These are phyloP conservation scores for Tupaia tana DNA, from an alignment of 2,113 vertebrate species.

Conservation along the genomic window DNA sequence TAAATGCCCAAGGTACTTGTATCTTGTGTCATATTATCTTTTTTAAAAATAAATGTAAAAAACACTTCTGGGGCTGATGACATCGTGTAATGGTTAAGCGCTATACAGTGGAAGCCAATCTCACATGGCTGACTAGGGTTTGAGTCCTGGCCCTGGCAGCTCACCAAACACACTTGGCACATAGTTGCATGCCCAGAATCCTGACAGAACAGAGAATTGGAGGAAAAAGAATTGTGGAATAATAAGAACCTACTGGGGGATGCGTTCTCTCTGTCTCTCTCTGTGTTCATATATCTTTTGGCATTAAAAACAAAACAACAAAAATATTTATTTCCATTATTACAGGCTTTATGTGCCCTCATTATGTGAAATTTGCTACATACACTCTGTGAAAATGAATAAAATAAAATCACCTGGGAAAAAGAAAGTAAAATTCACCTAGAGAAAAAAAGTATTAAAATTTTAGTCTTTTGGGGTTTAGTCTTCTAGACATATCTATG, in stretches of 20 bases:
- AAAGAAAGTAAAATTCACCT: neutral
- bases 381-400: neutral
- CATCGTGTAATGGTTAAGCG: too few relatives aligned
- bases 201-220: too few relatives aligned
- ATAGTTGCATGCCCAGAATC: too few relatives aligned
- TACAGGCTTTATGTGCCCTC: neutral
- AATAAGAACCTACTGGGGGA: too few relatives aligned
- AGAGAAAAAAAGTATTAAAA: constrained; percentile 20
- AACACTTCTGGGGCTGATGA: neutral
- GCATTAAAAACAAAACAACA: too few relatives aligned
- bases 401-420: constrained; percentile 8
- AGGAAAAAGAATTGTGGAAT: too few relatives aligned
- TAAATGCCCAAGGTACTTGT: constrained; percentile 13
- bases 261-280: too few relatives aligned
- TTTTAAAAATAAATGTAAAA: constrained; percentile 8
- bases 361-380: neutral
- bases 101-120: too few relatives aligned
- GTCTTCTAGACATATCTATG: neutral
- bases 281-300: too few relatives aligned
- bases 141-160: too few relatives aligned
- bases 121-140: too few relatives aligned
- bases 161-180: too few relatives aligned
- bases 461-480: neutral
- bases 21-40: neutral
- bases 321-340: neutral